Conservation (phyloP, 2,888 invertebrate species). For the Mellilla xanthometata region DNA sequence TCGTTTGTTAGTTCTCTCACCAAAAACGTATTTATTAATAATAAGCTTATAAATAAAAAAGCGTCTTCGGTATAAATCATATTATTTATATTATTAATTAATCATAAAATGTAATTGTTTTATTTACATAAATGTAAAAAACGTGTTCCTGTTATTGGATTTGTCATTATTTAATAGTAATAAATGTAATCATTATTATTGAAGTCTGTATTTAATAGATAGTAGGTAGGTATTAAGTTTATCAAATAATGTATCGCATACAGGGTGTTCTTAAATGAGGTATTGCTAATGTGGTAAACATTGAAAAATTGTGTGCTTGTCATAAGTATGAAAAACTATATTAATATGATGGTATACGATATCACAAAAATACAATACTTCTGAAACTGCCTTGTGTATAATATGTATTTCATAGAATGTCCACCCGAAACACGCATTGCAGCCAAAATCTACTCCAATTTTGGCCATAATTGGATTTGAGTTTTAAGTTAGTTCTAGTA, state of each 20-base stretch:
- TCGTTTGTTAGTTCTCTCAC: neutral
- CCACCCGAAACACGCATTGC: too few relatives aligned
- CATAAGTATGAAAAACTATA: too few relatives aligned
- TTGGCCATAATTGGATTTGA: too few relatives aligned
- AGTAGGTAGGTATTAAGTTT: constrained; percentile 13
- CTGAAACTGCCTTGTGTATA: too few relatives aligned
- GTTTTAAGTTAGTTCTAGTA: too few relatives aligned
- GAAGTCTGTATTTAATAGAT: constrained; percentile 42
- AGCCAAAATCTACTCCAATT: too few relatives aligned
- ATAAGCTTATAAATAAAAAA: neutral
- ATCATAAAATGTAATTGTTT: too few relatives aligned
- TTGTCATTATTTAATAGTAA: constrained; percentile 51
- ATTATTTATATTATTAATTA: neutral
- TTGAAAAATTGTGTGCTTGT: too few relatives aligned
- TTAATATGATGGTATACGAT: too few relatives aligned
- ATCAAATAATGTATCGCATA: constrained; percentile 18
- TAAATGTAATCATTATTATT: constrained; percentile 22
- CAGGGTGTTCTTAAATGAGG: neutral
- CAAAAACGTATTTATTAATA: constrained; percentile 3
- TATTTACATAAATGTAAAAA: constrained; percentile 19
- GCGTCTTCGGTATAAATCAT: neutral
- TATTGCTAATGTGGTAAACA: too few relatives aligned
- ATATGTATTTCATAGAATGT: too few relatives aligned
- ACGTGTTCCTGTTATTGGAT: constrained; percentile 70
- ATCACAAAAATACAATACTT: too few relatives aligned